Evolutionary conservation across 2,113 vertebrate species (phyloP).

Genomic region (Dermatemys mawii): DNA sequence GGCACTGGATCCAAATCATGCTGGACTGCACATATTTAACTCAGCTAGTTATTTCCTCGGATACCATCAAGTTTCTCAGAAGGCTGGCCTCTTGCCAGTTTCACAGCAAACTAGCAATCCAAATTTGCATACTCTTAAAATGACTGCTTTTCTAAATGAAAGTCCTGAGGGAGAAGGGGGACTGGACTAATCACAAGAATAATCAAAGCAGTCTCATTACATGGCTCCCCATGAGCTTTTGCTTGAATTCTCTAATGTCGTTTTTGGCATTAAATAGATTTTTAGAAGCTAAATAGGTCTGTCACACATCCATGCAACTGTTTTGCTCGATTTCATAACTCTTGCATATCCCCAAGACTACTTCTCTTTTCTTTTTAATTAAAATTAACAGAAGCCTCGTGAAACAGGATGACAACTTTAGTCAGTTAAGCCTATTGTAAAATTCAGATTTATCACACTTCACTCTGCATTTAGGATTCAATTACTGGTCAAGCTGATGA

Average conservation of each 20-base stretch:
- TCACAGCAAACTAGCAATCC: slow-evolving; percentile 46
- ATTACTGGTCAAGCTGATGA: background rate
- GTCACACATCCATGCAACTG: slow-evolving; percentile 48
- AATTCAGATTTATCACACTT: background rate
- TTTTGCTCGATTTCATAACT: slow-evolving; percentile 17
- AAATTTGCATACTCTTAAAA: slow-evolving; percentile 54
- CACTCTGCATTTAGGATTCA: background rate
- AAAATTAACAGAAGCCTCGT: slow-evolving; percentile 25
- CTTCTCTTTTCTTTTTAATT: slow-evolving; percentile 44
- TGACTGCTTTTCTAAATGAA: slow-evolving; percentile 65
- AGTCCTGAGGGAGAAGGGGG: slow-evolving; percentile 32
- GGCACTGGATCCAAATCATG: accelerated
- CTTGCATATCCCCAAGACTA: slow-evolving; percentile 22
- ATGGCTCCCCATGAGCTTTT: slow-evolving; percentile 55
- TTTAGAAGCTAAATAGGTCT: slow-evolving; percentile 63
- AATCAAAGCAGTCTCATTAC: slow-evolving; percentile 53
- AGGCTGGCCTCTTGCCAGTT: slow-evolving; percentile 53
- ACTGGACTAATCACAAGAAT: slow-evolving; percentile 52
- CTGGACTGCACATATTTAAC: background rate
- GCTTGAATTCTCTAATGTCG: slow-evolving; percentile 56
- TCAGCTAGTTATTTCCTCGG: background rate
- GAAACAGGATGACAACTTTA: background rate
- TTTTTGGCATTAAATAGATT: slow-evolving; percentile 61
- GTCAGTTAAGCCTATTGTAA: background rate
- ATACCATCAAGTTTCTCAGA: slow-evolving; percentile 16